Evolutionary conservation across 2,113 vertebrate species (phyloP).

Genomic region (Felis chaus): DNA sequence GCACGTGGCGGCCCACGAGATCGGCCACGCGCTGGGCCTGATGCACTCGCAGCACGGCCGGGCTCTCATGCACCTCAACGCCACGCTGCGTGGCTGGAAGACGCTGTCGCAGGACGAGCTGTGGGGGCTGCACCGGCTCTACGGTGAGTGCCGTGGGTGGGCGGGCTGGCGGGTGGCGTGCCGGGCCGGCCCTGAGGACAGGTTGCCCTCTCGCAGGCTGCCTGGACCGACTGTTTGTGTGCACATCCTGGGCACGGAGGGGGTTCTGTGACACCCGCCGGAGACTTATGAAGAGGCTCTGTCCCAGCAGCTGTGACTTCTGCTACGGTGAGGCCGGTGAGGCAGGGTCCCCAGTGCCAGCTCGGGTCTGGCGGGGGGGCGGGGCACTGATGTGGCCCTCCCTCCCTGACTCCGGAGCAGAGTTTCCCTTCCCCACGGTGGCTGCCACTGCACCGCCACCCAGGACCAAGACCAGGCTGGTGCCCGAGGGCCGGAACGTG

Average conservation of each 20-base stretch:
- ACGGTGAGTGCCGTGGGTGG: slow-evolving; percentile 84
- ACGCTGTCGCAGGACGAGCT: slow-evolving; percentile 95
- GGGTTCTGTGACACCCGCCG: slow-evolving; percentile 92
- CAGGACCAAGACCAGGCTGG: slow-evolving; percentile 94
- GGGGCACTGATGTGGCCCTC: neutral
- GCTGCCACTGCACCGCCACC: slow-evolving; percentile 89
- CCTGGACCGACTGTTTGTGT: slow-evolving; percentile 93
- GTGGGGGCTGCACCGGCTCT: slow-evolving; percentile 96
- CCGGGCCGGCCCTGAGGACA: neutral
- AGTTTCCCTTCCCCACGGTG: slow-evolving; percentile 94
- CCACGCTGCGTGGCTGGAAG: slow-evolving; percentile 94
- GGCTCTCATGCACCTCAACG: slow-evolving; percentile 97
- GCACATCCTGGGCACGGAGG: slow-evolving; percentile 90
- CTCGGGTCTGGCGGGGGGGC: fast-evolving
- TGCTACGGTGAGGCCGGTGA: slow-evolving; percentile 93
- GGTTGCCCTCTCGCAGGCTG: slow-evolving; percentile 86
- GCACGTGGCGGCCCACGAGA: slow-evolving; percentile 96
- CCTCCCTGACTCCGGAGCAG: slow-evolving; percentile 70
- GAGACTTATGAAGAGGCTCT: slow-evolving; percentile 95
- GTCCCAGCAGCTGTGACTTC: slow-evolving; percentile 96
- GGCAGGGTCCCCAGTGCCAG: fast-evolving
- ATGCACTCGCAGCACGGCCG: slow-evolving; percentile 95
- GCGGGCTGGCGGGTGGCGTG: fast-evolving
- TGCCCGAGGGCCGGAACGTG: slow-evolving; percentile 93
- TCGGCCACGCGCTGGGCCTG: slow-evolving; percentile 94